A percentile compares a stretch with the other conserved stretches of the same genome.
These are phyloP conservation scores for Agrotis clavis DNA, from an alignment of 2,888 invertebrate species.

Conservation along the genomic window DNA sequence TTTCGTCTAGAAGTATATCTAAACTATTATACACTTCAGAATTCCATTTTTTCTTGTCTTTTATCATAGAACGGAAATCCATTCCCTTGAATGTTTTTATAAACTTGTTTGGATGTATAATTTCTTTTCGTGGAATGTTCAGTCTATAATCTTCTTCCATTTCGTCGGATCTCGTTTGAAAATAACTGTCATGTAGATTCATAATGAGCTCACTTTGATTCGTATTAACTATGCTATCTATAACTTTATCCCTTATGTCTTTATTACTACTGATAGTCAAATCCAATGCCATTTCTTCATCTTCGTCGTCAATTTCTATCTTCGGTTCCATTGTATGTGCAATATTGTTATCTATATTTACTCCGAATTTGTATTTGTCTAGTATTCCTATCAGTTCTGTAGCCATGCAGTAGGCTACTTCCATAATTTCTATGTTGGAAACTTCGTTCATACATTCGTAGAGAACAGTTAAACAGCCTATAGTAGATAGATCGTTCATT, in stretches of 20 bases:
- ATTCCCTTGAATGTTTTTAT: constrained; percentile 73
- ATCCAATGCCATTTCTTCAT: constrained; percentile 47
- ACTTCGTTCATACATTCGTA: constrained; percentile 92
- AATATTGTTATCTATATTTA: constrained; percentile 36
- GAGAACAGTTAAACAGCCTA: constrained; percentile 93
- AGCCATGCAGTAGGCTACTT: constrained; percentile 89
- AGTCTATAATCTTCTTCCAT: constrained; percentile 48
- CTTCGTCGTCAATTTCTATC: constrained; percentile 27
- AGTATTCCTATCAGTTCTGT: constrained; percentile 86
- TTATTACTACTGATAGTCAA: constrained; percentile 20
- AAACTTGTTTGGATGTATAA: constrained; percentile 67
- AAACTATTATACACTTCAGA: constrained; percentile 87
- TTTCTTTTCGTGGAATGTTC: constrained; percentile 37
- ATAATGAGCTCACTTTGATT: constrained; percentile 90
- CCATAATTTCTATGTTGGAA: constrained; percentile 93
- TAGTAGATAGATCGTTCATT: constrained; percentile 91
- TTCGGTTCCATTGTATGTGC: constrained; percentile 26
- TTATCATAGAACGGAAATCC: constrained; percentile 90
- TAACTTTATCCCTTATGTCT: constrained; percentile 74
- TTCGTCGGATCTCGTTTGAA: constrained; percentile 30
- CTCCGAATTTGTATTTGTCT: constrained; percentile 84
- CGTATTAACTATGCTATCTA: constrained; percentile 91
- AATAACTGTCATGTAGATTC: constrained; percentile 85
- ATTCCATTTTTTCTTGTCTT: constrained; percentile 91
- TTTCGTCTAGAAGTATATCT: constrained; percentile 68